These are phyloP conservation scores for Eudasyphora cyanicolor DNA, from an alignment of 2,888 invertebrate genomes.

Conservation along the genomic window DNA sequence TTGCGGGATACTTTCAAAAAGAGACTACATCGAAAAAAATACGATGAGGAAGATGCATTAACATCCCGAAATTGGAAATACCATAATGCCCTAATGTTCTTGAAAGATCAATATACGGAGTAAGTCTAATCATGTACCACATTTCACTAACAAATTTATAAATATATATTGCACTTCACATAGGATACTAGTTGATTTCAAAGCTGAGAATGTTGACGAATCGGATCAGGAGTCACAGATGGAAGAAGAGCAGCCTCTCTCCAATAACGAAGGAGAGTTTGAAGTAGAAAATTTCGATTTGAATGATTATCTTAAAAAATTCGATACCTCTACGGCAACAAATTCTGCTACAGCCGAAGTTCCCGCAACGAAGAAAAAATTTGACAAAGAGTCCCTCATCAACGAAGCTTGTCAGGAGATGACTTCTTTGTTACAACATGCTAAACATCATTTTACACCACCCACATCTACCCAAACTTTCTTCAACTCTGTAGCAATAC, in stretches of 20 bases:
- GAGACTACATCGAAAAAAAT: conserved; percentile 31
- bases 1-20: conserved; percentile 57
- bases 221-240: not conserved
- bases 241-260: not conserved
- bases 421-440: conserved; percentile 56
- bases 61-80: conserved; percentile 53
- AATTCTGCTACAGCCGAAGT: not conserved
- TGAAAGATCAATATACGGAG: conserved; percentile 55
- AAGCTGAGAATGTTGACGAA: not conserved
- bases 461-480: conserved; percentile 58
- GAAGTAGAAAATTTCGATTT: conserved; percentile 63
- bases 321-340: conserved; percentile 24
- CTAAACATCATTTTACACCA: conserved; percentile 60
- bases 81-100: conserved; percentile 50
- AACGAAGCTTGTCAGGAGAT: conserved; percentile 58
- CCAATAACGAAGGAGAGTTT: conserved; percentile 54
- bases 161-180: not conserved
- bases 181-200: not conserved
- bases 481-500: conserved; percentile 54
- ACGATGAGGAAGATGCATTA: conserved; percentile 51
- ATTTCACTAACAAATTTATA: not conserved
- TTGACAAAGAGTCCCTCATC: conserved; percentile 57
- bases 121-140: conserved; percentile 31
- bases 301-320: conserved; percentile 59
- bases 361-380: conserved; percentile 44